Evolutionary conservation across 2,888 invertebrate species (phyloP).

Genomic region (Dicycla oo): DNA sequence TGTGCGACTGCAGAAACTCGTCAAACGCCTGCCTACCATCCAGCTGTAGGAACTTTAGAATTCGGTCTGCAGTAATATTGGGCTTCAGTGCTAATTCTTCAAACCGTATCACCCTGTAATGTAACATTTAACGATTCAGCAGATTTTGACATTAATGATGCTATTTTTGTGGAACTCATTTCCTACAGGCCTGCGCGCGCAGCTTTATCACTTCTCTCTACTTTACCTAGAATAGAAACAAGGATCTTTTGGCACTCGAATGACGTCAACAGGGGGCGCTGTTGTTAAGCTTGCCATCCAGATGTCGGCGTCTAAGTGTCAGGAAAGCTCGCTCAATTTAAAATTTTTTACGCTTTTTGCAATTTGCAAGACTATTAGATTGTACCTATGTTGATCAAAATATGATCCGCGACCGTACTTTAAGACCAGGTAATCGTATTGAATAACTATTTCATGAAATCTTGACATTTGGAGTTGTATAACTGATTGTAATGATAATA

Average conservation of each 20-base stretch:
- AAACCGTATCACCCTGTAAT: conserved; percentile 87
- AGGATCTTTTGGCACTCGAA: neutral
- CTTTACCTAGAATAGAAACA: neutral
- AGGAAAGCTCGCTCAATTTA: too few species aligned
- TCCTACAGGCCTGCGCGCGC: too few species aligned
- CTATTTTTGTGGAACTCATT: neutral
- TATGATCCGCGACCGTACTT: too few species aligned
- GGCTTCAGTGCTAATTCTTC: conserved; percentile 96
- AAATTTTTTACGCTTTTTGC: too few species aligned
- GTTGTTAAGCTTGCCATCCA: too few species aligned
- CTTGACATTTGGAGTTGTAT: too few species aligned
- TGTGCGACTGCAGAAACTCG: conserved; percentile 95
- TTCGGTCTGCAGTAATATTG: conserved; percentile 91
- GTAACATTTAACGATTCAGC: conserved; percentile 76
- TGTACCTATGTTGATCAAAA: too few species aligned
- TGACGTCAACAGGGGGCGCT: neutral
- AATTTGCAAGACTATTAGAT: too few species aligned
- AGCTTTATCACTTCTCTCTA: neutral
- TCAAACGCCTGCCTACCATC: conserved; percentile 92
- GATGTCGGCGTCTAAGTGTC: too few species aligned
- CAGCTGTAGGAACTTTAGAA: conserved; percentile 94
- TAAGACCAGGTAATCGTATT: too few species aligned
- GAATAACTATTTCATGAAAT: too few species aligned
- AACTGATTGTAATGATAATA: too few species aligned
- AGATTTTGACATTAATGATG: conserved; percentile 73